Conservation (phyloP, 1,140 invertebrate genomes). For the Hypothenemus hampei region DNA sequence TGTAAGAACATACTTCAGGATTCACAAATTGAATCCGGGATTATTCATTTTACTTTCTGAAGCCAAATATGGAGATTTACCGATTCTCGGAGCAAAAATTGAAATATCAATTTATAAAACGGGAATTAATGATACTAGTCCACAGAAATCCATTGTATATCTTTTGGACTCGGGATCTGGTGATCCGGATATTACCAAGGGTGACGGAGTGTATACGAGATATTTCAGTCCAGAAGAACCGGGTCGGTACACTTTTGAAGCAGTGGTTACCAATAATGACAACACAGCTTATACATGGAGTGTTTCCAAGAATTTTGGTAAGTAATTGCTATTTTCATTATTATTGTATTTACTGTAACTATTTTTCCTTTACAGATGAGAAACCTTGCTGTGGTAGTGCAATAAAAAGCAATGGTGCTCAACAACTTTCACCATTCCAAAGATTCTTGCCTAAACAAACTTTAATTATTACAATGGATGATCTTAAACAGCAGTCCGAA, state of each 20-base stretch:
- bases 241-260: conserved; percentile 52
- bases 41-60: conserved; percentile 50
- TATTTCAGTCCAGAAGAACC: conserved; percentile 53
- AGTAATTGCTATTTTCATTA: conserved; percentile 12
- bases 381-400: conserved; percentile 49
- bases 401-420: conserved; percentile 45
- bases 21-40: conserved; percentile 35
- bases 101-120: conserved; percentile 47
- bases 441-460: conserved; percentile 47
- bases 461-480: conserved; percentile 42
- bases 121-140: conserved; percentile 44
- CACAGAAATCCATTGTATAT: conserved; percentile 47
- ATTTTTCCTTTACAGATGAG: conserved; percentile 34
- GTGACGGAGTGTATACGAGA: conserved; percentile 62
- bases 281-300: conserved; percentile 49
- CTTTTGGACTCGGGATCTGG: conserved; percentile 58
- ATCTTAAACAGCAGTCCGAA: conserved; percentile 30
- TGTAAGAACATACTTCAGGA: conserved; percentile 46
- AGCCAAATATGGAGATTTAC: conserved; percentile 51
- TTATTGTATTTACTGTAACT: background rate
- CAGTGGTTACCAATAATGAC: conserved; percentile 48
- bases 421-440: conserved; percentile 48
- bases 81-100: conserved; percentile 51
- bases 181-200: conserved; percentile 60
- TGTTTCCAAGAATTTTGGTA: conserved; percentile 34